Percentiles rank a stretch among this genome's conserved stretches.
Conservation (phyloP, 1,140 invertebrate genomes). For the Anoplophora glabripennis region DNA sequence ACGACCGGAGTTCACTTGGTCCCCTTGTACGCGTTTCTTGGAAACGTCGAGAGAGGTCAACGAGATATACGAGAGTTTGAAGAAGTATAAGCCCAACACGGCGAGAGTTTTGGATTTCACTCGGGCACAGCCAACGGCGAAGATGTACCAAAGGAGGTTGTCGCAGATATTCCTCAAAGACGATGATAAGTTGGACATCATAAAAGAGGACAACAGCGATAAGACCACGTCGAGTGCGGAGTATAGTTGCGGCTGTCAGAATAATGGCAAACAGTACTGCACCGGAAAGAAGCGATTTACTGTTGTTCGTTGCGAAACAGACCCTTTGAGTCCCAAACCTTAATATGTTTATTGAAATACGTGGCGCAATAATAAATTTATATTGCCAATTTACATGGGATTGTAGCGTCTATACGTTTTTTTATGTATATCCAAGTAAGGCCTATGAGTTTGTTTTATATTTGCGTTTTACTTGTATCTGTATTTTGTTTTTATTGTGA, state of each 20-base stretch:
- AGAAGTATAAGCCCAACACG: background rate
- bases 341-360: too few relatives aligned
- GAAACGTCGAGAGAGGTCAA: conserved; percentile 7
- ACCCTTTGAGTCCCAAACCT: background rate
- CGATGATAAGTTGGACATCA: conserved; percentile 10
- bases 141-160: conserved; percentile 15
- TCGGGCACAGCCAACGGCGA: background rate
- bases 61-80: conserved; percentile 1
- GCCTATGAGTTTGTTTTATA: too few relatives aligned
- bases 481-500: too few relatives aligned
- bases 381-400: too few relatives aligned
- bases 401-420: too few relatives aligned
- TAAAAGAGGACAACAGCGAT: conserved; percentile 7
- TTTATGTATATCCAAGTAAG: too few relatives aligned
- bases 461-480: too few relatives aligned
- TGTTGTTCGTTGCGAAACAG: conserved; percentile 28
- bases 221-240: conserved; percentile 13
- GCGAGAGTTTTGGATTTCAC: background rate
- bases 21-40: conserved; percentile 20
- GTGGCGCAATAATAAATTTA: too few relatives aligned
- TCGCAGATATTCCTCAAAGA: conserved; percentile 23
- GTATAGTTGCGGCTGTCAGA: conserved; percentile 8
- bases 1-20: conserved; percentile 26
- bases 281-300: conserved; percentile 25
- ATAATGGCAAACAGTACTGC: conserved; percentile 2